These are phyloP conservation scores for Blastobasis lacticolella DNA, from an alignment of 2,888 invertebrate species.

Conservation along the genomic window DNA sequence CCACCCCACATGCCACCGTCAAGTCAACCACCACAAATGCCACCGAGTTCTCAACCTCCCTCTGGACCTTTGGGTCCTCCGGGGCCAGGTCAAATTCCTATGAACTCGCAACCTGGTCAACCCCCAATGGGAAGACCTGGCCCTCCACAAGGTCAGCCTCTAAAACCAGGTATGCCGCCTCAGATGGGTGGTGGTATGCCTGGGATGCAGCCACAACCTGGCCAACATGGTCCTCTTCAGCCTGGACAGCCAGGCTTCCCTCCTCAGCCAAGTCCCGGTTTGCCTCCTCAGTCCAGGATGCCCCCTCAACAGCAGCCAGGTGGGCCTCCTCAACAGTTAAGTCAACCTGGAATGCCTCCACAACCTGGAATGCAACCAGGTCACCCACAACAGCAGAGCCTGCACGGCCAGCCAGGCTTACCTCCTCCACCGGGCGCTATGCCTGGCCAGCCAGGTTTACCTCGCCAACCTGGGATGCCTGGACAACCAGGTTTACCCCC, in stretches of 20 bases:
- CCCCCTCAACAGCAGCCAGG: conserved; percentile 15
- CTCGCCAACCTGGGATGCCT: conserved; percentile 26
- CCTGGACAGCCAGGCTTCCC: conserved; percentile 13
- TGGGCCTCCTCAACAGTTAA: conserved; percentile 18
- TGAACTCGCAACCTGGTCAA: conserved; percentile 6
- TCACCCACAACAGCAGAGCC: conserved; percentile 18
- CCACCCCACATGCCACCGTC: conserved; percentile 5
- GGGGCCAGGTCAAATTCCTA: conserved; percentile 10
- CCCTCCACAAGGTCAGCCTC: conserved; percentile 16
- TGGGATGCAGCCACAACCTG: conserved; percentile 2
- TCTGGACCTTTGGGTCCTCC: conserved; percentile 20
- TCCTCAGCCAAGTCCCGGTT: conserved; percentile 8
- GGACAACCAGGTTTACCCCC: conserved; percentile 20
- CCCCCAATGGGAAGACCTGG: conserved; percentile 13
- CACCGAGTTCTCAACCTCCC: conserved; percentile 30
- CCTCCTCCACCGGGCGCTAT: conserved; percentile 30
- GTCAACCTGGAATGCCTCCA: conserved; percentile 18
- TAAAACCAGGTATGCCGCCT: conserved; percentile 18
- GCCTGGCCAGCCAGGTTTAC: conserved; percentile 21
- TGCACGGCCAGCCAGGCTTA: conserved; percentile 25
- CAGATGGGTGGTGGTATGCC: conserved; percentile 18
- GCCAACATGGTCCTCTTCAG: background rate
- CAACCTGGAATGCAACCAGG: conserved; percentile 20
- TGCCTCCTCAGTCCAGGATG: conserved; percentile 14
- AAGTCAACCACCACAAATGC: conserved; percentile 20